Conservation (phyloP, 1,140 invertebrate species). For the Agrypnia vestita region DNA sequence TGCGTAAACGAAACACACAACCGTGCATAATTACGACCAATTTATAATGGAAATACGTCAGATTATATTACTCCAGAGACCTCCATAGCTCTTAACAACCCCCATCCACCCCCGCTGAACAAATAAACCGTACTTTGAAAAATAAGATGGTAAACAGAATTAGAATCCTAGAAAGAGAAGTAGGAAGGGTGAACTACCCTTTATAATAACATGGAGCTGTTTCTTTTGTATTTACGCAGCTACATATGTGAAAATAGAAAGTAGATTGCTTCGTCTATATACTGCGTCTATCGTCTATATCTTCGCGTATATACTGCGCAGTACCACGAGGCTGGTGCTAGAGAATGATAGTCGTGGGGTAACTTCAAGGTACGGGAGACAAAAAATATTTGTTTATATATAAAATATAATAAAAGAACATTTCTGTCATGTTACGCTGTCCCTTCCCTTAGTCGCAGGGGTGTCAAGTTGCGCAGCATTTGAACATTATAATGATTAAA, state of each 20-base stretch:
- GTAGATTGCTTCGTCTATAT: slow-evolving; percentile 1
- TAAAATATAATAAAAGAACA: too few relatives aligned
- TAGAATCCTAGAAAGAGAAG: slow-evolving; percentile 40
- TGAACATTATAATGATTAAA: too few relatives aligned
- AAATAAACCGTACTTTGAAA: slow-evolving; percentile 51
- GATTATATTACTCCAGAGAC: background rate
- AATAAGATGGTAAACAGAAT: slow-evolving; percentile 50
- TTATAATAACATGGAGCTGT: slow-evolving; percentile 29
- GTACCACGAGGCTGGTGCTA: too few relatives aligned
- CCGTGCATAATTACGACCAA: background rate
- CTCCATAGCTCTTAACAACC: slow-evolving; percentile 4
- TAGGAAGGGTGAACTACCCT: slow-evolving; percentile 22
- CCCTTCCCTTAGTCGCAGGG: too few relatives aligned
- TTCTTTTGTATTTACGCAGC: slow-evolving; percentile 10
- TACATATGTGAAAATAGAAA: slow-evolving; percentile 5
- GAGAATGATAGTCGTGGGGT: too few relatives aligned
- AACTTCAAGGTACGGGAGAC: too few relatives aligned
- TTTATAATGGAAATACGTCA: background rate
- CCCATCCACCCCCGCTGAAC: slow-evolving; percentile 20
- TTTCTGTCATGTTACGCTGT: too few relatives aligned
- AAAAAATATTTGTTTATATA: too few relatives aligned
- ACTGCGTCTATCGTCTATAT: background rate
- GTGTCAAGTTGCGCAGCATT: too few relatives aligned
- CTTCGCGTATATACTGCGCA: too few relatives aligned
- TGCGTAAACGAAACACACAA: background rate